A percentile compares a stretch with the other conserved stretches of the same genome.
phyloP scores from a whole-genome alignment of 2,797 vertebrate species.

The Eulemur coronatus region DNA sequence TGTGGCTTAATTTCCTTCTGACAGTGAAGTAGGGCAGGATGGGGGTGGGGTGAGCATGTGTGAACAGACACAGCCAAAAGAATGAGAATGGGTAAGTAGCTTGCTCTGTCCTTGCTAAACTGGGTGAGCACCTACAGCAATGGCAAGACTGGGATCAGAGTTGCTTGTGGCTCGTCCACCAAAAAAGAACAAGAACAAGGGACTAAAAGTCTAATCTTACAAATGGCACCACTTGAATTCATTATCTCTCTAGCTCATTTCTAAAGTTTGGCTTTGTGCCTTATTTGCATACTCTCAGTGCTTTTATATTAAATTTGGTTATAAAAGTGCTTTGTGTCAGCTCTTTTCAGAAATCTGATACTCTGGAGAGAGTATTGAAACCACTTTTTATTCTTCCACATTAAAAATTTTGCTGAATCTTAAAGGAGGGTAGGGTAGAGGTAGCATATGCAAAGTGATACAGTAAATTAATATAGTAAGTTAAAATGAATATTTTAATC shows the following conservation, averaged over 20 bases:
- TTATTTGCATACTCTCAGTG: constrained; percentile 58
- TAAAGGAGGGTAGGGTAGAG: background rate
- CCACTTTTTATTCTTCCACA: constrained; percentile 51
- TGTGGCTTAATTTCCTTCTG: constrained; percentile 78
- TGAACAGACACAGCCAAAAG: background rate
- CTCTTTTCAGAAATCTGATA: constrained; percentile 59
- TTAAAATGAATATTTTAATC: background rate
- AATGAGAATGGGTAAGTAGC: background rate
- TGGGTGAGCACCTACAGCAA: background rate
- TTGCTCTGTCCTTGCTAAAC: fast-evolving
- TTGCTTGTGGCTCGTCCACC: background rate
- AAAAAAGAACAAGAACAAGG: background rate
- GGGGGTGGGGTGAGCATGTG: constrained; percentile 1
- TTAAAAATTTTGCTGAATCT: constrained; percentile 65
- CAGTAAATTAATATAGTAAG: background rate
- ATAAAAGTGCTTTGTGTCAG: constrained; percentile 63
- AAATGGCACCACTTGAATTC: background rate
- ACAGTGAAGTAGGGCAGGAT: constrained; percentile 51
- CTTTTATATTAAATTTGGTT: constrained; percentile 60
- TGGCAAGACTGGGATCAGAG: background rate
- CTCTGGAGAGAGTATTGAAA: constrained; percentile 51
- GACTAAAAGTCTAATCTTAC: background rate
- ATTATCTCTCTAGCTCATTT: constrained; percentile 5
- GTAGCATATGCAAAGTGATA: constrained; percentile 18
- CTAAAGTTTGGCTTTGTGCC: constrained; percentile 8